Percentiles rank a stretch among this genome's conserved stretches.
These are phyloP conservation scores for Paracanthobrama guichenoti DNA, from an alignment of 2,113 vertebrate species.

Conservation along the genomic window DNA sequence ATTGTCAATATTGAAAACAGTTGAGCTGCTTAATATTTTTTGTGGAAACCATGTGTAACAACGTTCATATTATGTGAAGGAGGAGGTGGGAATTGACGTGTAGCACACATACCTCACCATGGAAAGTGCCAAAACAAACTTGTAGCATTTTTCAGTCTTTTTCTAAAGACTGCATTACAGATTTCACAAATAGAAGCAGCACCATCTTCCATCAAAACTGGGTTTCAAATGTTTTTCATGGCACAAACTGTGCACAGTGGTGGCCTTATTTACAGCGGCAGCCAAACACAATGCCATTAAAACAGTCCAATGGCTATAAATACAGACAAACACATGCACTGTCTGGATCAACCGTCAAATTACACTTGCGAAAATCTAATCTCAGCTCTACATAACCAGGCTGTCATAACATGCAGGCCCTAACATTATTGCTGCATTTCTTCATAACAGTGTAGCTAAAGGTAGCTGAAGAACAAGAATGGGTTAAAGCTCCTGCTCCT, in stretches of 20 bases:
- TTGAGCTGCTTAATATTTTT: no score
- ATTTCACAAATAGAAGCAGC: constrained; percentile 58
- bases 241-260: constrained; percentile 49
- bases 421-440: not conserved
- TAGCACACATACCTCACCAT: no score
- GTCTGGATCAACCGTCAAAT: not conserved
- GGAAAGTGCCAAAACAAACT: no score
- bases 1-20: no score
- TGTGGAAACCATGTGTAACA: no score
- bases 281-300: not conserved
- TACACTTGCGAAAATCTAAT: constrained; percentile 7
- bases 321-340: not conserved
- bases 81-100: no score
- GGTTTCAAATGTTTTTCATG: constrained; percentile 56
- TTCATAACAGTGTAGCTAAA: not conserved
- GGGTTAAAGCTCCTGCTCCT: constrained; percentile 3
- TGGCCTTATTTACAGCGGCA: constrained; percentile 4
- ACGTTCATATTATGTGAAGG: no score
- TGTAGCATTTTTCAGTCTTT: not conserved
- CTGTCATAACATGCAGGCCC: not conserved
- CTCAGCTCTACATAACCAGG: not conserved
- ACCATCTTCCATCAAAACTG: constrained; percentile 62
- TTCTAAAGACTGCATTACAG: constrained; percentile 42
- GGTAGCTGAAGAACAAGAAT: not conserved
- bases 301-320: not conserved